A percentile compares a stretch with the other conserved stretches of the same genome.
These are phyloP conservation scores for Cynoglossus semilaevis DNA, from an alignment of 2,113 vertebrate species.

Conservation along the genomic window DNA sequence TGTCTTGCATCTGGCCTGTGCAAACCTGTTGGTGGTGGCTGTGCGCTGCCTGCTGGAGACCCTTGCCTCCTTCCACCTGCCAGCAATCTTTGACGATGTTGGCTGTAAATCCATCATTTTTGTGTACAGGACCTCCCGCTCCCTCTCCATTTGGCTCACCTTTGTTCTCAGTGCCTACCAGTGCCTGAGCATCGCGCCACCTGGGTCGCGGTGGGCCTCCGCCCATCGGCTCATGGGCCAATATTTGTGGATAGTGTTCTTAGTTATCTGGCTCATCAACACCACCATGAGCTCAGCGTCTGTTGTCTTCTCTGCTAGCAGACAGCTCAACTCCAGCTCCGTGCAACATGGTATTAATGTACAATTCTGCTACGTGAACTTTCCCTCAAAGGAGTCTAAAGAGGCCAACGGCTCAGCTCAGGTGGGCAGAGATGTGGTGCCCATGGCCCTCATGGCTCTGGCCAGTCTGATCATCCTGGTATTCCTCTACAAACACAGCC, in stretches of 20 bases:
- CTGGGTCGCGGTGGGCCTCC: constrained; percentile 65
- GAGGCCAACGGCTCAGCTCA: constrained; percentile 64
- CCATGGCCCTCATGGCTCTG: constrained; percentile 71
- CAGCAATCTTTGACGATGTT: constrained; percentile 58
- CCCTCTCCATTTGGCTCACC: constrained; percentile 79
- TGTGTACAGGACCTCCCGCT: constrained; percentile 68
- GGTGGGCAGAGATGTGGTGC: constrained; percentile 72
- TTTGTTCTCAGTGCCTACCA: constrained; percentile 75
- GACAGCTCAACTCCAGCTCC: constrained; percentile 36
- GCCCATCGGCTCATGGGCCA: constrained; percentile 34
- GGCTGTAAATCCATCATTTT: constrained; percentile 75
- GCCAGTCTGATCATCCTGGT: constrained; percentile 73
- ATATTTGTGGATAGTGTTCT: constrained; percentile 60
- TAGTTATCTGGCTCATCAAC: constrained; percentile 71
- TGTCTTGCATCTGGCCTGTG: constrained; percentile 68
- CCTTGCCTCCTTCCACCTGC: constrained; percentile 65
- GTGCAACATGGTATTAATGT: constrained; percentile 59
- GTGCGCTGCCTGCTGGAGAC: constrained; percentile 72
- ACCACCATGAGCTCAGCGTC: constrained; percentile 52
- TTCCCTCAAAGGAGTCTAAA: constrained; percentile 60
- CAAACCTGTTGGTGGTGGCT: constrained; percentile 72
- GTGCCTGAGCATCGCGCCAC: constrained; percentile 70
- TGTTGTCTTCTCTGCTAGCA: constrained; percentile 58
- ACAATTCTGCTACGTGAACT: constrained; percentile 69
- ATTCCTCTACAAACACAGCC: constrained; percentile 72